Percentiles rank a stretch among this genome's conserved stretches.
Evolutionary conservation across 2,797 vertebrate species (phyloP).

Genomic region (Trichosurus vulpecula): DNA sequence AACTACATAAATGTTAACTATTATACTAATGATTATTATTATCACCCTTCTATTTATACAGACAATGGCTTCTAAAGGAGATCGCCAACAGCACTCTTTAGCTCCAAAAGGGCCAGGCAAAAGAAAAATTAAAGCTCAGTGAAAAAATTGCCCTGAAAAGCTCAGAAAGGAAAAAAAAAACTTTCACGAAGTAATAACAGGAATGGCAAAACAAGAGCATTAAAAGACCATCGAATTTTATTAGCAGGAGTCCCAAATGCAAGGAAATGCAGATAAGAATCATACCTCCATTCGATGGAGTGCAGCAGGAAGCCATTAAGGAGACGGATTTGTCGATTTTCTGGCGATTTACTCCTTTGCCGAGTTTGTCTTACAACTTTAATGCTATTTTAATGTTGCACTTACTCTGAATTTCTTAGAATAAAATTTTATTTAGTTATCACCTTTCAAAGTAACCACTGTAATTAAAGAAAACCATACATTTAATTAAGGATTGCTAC

Average conservation of each 20-base stretch:
- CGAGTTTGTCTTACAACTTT: slow-evolving; percentile 58
- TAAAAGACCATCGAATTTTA: slow-evolving; percentile 45
- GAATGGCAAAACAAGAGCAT: slow-evolving; percentile 41
- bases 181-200: slow-evolving; percentile 26
- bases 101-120: not conserved
- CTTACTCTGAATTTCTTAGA: slow-evolving; percentile 70
- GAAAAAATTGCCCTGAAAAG: slow-evolving; percentile 50
- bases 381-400: slow-evolving; percentile 69
- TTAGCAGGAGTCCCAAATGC: slow-evolving; percentile 46
- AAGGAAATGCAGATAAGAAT: slow-evolving; percentile 53
- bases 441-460: slow-evolving; percentile 69
- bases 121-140: not conserved
- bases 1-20: not conserved
- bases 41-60: not conserved
- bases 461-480: slow-evolving; percentile 77
- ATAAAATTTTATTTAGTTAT: slow-evolving; percentile 77
- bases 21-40: not conserved
- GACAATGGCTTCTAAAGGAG: slow-evolving; percentile 44
- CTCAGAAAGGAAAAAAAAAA: slow-evolving; percentile 9
- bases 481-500: slow-evolving; percentile 69
- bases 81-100: slow-evolving; percentile 8
- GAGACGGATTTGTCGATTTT: slow-evolving; percentile 60
- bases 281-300: not conserved
- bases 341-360: slow-evolving; percentile 67
- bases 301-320: slow-evolving; percentile 45